Evolutionary conservation across 2,888 invertebrate species (phyloP), one percentile per base, ranked within the genome.

Genomic region (Chaitophorus viminalis): DNA sequence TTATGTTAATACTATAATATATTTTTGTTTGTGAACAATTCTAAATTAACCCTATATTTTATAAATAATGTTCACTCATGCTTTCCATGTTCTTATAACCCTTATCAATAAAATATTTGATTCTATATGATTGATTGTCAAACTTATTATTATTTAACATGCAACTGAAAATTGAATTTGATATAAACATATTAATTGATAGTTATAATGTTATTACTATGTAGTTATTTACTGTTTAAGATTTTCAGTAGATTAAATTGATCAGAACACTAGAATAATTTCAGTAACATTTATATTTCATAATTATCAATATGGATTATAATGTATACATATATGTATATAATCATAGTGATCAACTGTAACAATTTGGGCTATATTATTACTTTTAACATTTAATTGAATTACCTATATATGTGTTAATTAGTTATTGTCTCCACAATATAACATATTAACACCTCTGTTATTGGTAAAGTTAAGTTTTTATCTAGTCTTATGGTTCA

Each of bases 351-450:
- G 4, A 25, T 21, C 6, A 60, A 60, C 21, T 60, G 18, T 25
- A 60, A 60, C 6, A 60, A 60, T 25, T 60, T 60, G 60, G 46
- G 25, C 29, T 46, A 11, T 81, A 39, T 68, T 81, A 70, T 11
- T 36, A 79, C n/a, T 36, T 60, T 81, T 68, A 68, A 68, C 68
- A 68, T 39, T 72, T 46, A 52, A 36, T 72, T 33, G 14, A 33
- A 70, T 70, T 33, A 68, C 17, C 14, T 70, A 6, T 29, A 29
- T 31, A 36, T 25, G 21, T 72, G 39, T 52, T 18, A 21, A 39
- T 81, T 81, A 52, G 14, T 39, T 68, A 31, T 68, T 33, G 46
- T 82, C 39, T 39, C n/a, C 31, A 39, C 14, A 82, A 72, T 18
- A 68, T 31, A 0, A 46, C 25, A 36, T 74, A 46, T 82, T 82